Percentiles rank a stretch among this genome's conserved stretches.
Conservation (phyloP, 2,797 vertebrate genomes). For the Lutjanus campechanus region DNA sequence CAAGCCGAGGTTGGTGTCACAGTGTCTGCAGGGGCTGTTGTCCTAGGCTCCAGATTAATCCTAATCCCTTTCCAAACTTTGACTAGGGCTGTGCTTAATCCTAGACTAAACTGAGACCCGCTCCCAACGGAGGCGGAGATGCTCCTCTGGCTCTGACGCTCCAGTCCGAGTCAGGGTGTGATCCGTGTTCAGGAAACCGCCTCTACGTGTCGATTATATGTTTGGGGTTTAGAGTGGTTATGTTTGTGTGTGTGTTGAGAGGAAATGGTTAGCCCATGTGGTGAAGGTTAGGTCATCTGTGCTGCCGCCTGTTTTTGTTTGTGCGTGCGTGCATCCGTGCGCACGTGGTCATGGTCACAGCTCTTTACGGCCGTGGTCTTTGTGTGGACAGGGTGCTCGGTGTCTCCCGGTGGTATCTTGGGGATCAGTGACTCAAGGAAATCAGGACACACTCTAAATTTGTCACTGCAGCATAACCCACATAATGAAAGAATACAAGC, state of each 20-base stretch:
- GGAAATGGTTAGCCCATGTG: conserved; percentile 75
- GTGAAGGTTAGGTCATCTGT: conserved; percentile 64
- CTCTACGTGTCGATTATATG: conserved; percentile 76
- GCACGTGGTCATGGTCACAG: conserved; percentile 56
- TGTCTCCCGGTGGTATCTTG: conserved; percentile 82
- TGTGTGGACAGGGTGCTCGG: conserved; percentile 76
- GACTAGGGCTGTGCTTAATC: conserved; percentile 59
- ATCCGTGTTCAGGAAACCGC: conserved; percentile 70
- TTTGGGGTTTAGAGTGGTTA: conserved; percentile 70
- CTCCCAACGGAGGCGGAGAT: conserved; percentile 51
- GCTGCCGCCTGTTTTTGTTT: conserved; percentile 44
- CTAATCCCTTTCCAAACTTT: conserved; percentile 76
- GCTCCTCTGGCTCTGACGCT: conserved; percentile 43
- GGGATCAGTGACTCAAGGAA: conserved; percentile 86
- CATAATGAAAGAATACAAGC: conserved; percentile 85
- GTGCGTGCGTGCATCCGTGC: conserved; percentile 29
- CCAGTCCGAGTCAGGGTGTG: conserved; percentile 32
- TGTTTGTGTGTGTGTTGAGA: conserved; percentile 74
- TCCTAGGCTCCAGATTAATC: conserved; percentile 67
- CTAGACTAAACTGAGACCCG: conserved; percentile 58
- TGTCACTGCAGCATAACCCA: conserved; percentile 90
- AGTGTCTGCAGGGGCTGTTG: conserved; percentile 62
- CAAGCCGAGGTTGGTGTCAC: conserved; percentile 66
- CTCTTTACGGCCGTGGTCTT: conserved; percentile 60
- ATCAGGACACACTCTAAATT: conserved; percentile 90